Conservation (phyloP, 2,888 invertebrate species). For the Stenurella melanura region DNA sequence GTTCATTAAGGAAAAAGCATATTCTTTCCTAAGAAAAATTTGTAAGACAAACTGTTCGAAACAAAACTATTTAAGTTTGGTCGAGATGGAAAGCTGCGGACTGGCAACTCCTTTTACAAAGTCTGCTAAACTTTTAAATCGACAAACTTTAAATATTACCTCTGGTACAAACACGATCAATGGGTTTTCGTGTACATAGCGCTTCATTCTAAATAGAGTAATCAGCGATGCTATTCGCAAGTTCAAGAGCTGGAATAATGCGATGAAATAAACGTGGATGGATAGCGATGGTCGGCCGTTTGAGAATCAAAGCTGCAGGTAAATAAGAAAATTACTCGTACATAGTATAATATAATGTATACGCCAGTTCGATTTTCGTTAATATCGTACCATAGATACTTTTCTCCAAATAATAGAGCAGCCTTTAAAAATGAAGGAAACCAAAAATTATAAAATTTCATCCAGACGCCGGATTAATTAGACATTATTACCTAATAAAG, state of each 20-base stretch:
- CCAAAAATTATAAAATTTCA: no score
- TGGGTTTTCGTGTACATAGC: slow-evolving; percentile 17
- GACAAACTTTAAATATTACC: slow-evolving; percentile 43
- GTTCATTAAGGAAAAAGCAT: not conserved
- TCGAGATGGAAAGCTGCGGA: slow-evolving; percentile 32
- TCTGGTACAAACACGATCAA: slow-evolving; percentile 25
- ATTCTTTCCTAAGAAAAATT: not conserved
- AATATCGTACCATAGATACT: no score
- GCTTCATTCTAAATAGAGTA: slow-evolving; percentile 4
- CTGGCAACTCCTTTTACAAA: slow-evolving; percentile 24
- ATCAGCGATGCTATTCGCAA: slow-evolving; percentile 17
- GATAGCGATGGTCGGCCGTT: not conserved
- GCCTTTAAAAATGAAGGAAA: no score
- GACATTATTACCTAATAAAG: no score
- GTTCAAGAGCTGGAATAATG: not conserved
- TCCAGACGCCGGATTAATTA: no score
- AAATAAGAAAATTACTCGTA: not conserved
- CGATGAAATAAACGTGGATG: not conserved
- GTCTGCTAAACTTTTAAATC: slow-evolving; percentile 37
- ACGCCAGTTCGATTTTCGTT: no score
- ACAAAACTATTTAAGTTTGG: slow-evolving; percentile 17
- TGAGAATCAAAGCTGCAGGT: not conserved
- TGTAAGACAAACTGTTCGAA: slow-evolving; percentile 5
- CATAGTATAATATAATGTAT: no score
- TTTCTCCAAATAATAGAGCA: no score